phyloP scores from a whole-genome alignment of 2,113 vertebrate species.

The Nerophis ophidion region DNA sequence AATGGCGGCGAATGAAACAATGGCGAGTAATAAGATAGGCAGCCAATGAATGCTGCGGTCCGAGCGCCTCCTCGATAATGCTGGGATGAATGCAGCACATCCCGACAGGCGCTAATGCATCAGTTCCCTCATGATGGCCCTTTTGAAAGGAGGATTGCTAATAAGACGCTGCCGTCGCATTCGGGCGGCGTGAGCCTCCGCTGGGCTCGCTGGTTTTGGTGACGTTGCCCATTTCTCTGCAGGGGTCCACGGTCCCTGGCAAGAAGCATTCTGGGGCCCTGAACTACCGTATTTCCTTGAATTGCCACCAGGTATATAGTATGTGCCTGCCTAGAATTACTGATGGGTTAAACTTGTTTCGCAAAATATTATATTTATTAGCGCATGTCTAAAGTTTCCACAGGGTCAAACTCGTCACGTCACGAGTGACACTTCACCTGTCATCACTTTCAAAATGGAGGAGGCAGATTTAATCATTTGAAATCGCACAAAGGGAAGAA shows the following conservation, averaged over 20 bases:
- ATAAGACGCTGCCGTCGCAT: conserved; percentile 66
- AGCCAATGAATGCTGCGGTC: conserved; percentile 58
- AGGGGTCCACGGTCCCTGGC: conserved; percentile 46
- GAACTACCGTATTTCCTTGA: too few species aligned
- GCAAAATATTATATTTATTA: too few species aligned
- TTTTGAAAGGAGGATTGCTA: conserved; percentile 72
- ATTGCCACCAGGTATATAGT: too few species aligned
- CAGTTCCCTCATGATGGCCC: conserved; percentile 68
- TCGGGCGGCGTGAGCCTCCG: conserved; percentile 59
- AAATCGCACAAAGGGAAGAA: too few species aligned
- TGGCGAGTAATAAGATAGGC: conserved; percentile 69
- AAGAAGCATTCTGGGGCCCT: conserved; percentile 46
- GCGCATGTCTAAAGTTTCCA: too few species aligned
- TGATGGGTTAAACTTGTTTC: too few species aligned
- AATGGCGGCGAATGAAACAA: conserved; percentile 68
- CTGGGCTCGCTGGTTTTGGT: conserved; percentile 50
- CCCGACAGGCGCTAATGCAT: conserved; percentile 63
- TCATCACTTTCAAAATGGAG: too few species aligned
- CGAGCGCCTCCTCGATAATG: conserved; percentile 54
- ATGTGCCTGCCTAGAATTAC: too few species aligned
- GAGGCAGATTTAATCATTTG: too few species aligned
- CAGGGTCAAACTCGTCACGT: too few species aligned
- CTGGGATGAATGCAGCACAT: conserved; percentile 58
- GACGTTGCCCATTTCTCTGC: conserved; percentile 50
- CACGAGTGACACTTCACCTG: too few species aligned